Percentiles rank a stretch among this genome's conserved stretches.
These are phyloP conservation scores for Polyergus mexicanus DNA, from an alignment of 1,140 invertebrate species.

Conservation along the genomic window DNA sequence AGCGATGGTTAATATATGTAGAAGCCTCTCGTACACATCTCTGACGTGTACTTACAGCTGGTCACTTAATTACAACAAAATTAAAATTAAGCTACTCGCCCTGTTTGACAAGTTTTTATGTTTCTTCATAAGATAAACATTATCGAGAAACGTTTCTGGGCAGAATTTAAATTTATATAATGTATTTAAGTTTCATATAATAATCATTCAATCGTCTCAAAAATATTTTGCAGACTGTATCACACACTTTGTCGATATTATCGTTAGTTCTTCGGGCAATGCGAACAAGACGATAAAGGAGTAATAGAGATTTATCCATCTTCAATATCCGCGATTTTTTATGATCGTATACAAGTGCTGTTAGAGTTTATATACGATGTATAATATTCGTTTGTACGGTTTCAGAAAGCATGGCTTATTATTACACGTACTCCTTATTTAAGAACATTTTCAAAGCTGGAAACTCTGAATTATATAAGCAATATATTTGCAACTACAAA, in stretches of 20 bases:
- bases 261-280: slow-evolving; percentile 22
- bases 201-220: neutral
- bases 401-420: neutral
- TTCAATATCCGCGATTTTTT: slow-evolving; percentile 27
- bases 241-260: slow-evolving; percentile 2
- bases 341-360: slow-evolving; percentile 8
- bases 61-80: neutral
- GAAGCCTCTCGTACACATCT: neutral
- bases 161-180: neutral
- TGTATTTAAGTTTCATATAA: slow-evolving; percentile 13
- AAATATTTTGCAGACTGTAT: neutral
- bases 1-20: neutral
- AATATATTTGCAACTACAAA: slow-evolving; percentile 20
- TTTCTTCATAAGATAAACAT: neutral
- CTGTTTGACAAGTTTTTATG: neutral
- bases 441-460: slow-evolving; percentile 26
- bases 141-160: neutral
- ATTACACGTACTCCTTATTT: neutral
- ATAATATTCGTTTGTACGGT: neutral
- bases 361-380: slow-evolving; percentile 6
- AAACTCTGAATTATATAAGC: slow-evolving; percentile 13
- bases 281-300: slow-evolving; percentile 22
- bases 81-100: neutral
- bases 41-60: neutral
- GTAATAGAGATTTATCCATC: slow-evolving; percentile 37